Percentiles rank a stretch among this genome's conserved stretches.
Evolutionary conservation across 2,888 invertebrate species (phyloP).

Genomic region (Thelaira solivaga): DNA sequence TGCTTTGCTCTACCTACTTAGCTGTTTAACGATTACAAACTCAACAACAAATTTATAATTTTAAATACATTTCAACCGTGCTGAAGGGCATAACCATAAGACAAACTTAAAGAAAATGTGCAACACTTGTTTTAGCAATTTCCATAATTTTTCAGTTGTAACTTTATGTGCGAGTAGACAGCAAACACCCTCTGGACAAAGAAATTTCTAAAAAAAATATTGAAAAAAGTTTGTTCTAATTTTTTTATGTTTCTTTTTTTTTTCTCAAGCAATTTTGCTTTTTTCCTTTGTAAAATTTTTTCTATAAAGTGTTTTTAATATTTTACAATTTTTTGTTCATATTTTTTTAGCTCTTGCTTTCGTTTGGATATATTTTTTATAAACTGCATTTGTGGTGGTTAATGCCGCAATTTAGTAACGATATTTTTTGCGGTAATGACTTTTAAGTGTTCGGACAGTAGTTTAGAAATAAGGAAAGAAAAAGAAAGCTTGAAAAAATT

Average conservation of each 20-base stretch:
- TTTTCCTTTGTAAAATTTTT: constrained; percentile 37
- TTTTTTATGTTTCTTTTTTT: neutral
- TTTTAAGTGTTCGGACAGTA: constrained; percentile 38
- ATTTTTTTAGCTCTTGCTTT: neutral
- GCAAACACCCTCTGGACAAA: constrained; percentile 42
- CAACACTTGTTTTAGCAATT: constrained; percentile 62
- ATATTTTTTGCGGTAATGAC: constrained; percentile 42
- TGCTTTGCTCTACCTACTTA: too few species aligned
- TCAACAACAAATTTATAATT: too few species aligned
- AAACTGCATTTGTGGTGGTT: constrained; percentile 26
- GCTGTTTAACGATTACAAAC: too few species aligned
- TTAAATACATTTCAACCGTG: too few species aligned
- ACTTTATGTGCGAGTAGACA: constrained; percentile 33
- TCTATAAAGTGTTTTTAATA: constrained; percentile 46
- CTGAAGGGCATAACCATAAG: too few species aligned
- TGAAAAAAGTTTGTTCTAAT: constrained; percentile 22
- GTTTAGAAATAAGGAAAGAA: neutral
- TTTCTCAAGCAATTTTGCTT: constrained; percentile 15
- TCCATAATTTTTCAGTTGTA: constrained; percentile 59
- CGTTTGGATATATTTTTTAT: neutral
- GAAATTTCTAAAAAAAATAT: constrained; percentile 16
- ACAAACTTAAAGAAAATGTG: constrained; percentile 51
- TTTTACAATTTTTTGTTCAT: constrained; percentile 46
- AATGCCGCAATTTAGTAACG: constrained; percentile 47
- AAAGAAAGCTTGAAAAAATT: neutral